Conservation (phyloP, 2,888 invertebrate species). For the Linnaemya tessellans region DNA sequence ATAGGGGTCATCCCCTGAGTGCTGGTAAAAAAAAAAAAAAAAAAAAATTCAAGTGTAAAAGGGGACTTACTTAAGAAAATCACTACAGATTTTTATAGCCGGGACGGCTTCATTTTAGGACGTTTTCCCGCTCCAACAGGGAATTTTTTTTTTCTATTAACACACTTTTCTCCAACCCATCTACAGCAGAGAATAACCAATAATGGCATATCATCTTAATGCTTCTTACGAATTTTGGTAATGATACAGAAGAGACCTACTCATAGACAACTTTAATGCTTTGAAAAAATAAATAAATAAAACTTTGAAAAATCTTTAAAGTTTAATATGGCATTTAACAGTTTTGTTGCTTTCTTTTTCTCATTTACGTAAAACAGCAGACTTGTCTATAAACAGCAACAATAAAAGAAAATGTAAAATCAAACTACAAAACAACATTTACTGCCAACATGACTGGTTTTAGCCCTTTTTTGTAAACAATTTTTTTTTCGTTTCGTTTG, state of each 20-base stretch:
- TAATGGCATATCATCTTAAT: not conserved
- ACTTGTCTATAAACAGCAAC: not conserved
- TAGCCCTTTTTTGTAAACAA: conserved; percentile 50
- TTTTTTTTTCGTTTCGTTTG: too few relatives aligned
- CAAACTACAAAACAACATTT: conserved; percentile 35
- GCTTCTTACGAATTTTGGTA: not conserved
- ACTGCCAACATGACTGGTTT: conserved; percentile 53
- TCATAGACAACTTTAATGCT: not conserved
- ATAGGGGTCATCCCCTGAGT: too few relatives aligned
- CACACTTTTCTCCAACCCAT: not conserved
- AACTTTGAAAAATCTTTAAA: not conserved
- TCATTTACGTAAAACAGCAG: not conserved
- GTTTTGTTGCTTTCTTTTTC: conserved; percentile 6
- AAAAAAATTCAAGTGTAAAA: too few relatives aligned
- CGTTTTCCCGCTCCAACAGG: too few relatives aligned
- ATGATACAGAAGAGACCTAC: not conserved
- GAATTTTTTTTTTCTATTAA: too few relatives aligned
- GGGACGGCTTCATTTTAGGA: too few relatives aligned
- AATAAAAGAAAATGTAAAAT: not conserved
- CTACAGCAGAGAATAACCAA: not conserved
- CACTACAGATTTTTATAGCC: too few relatives aligned
- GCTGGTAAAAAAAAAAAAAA: too few relatives aligned
- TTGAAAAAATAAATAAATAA: conserved; percentile 6
- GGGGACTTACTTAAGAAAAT: too few relatives aligned
- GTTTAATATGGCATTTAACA: not conserved